Evolutionary conservation across 2,888 invertebrate genomes (phyloP).

Genomic region (Coenonympha glycerion): DNA sequence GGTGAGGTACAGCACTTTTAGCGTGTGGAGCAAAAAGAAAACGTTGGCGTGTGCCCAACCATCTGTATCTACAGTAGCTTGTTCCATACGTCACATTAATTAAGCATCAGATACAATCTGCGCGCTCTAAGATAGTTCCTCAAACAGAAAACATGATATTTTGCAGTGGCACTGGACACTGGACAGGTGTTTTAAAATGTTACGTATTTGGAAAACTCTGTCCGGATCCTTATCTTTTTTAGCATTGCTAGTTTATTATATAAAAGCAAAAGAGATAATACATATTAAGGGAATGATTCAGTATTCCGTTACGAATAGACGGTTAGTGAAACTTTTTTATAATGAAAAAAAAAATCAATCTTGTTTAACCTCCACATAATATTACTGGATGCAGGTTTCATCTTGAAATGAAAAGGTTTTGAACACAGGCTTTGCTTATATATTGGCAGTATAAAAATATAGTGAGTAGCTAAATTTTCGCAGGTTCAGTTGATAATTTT

Average conservation of each 20-base stretch:
- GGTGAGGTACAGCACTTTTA: conserved; percentile 23
- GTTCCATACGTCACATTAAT: conserved; percentile 69
- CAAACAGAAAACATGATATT: conserved; percentile 38
- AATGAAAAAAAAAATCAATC: no score
- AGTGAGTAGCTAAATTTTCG: no score
- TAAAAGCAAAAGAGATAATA: not conserved
- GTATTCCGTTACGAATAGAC: no score
- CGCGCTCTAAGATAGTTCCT: conserved; percentile 42
- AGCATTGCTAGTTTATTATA: not conserved
- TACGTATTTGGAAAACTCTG: not conserved
- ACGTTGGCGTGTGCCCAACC: conserved; percentile 65
- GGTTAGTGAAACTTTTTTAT: no score
- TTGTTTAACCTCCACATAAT: no score
- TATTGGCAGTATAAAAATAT: no score
- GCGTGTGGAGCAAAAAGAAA: conserved; percentile 58
- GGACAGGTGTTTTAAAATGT: conserved; percentile 35
- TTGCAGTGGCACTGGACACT: conserved; percentile 31
- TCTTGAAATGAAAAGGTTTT: no score
- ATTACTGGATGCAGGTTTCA: no score
- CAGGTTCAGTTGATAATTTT: no score
- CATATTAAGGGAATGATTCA: no score
- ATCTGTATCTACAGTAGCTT: conserved; percentile 59
- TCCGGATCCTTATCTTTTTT: not conserved
- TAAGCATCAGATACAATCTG: conserved; percentile 64
- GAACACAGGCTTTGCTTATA: no score